phyloP scores from a whole-genome alignment of 2,113 vertebrate genomes.

The Lagopus muta region DNA sequence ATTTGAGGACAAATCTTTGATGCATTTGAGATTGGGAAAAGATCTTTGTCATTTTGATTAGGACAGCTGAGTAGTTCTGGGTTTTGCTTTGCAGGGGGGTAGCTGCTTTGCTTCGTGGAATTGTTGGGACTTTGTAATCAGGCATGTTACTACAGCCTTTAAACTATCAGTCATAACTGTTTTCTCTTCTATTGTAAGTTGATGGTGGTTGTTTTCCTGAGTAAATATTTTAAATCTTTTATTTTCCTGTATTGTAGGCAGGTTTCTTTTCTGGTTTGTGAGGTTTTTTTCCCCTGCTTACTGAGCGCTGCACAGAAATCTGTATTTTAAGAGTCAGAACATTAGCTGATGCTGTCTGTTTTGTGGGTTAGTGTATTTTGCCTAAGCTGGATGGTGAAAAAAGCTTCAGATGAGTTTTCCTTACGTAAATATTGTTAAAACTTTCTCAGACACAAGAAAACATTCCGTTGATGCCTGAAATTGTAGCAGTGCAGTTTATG shows the following conservation, averaged over 20 bases:
- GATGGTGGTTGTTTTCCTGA: background rate
- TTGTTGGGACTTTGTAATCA: background rate
- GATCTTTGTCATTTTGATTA: background rate
- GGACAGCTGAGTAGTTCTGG: background rate
- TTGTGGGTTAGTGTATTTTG: background rate
- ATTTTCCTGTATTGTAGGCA: background rate
- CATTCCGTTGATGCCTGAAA: background rate
- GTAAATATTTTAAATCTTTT: background rate
- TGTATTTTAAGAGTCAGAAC: background rate
- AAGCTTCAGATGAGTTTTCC: background rate
- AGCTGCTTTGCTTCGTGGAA: background rate
- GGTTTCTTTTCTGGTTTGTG: background rate
- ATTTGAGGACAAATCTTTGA: background rate
- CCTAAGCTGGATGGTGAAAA: background rate
- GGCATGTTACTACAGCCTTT: background rate
- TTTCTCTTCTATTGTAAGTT: background rate
- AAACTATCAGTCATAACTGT: fast-evolving
- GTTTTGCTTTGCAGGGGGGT: background rate
- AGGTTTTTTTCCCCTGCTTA: background rate
- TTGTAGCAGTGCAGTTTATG: background rate
- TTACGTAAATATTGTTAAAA: background rate
- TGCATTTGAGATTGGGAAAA: background rate
- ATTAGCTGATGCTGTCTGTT: background rate
- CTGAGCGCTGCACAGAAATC: background rate
- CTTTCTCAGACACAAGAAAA: background rate